Percentiles rank a stretch among this genome's conserved stretches.
Evolutionary conservation across 2,113 vertebrate species (phyloP).

Genomic region (Megalops atlanticus): DNA sequence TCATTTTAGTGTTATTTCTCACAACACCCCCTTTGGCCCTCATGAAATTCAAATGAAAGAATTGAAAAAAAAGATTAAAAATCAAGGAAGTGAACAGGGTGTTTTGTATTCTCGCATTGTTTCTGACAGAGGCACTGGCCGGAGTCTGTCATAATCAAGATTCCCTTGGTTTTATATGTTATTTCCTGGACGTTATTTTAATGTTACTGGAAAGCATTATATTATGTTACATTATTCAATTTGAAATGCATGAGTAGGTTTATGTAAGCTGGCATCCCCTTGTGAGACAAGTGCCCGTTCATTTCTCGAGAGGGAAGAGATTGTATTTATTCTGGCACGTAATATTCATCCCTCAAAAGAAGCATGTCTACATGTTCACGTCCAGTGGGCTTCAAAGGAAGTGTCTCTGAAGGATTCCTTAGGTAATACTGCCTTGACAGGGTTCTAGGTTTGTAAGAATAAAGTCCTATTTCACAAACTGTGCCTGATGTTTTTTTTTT

Average conservation of each 20-base stretch:
- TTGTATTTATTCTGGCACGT: neutral
- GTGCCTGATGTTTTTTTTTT: too few species aligned
- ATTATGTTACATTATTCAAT: neutral
- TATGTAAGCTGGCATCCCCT: neutral
- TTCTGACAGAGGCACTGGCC: neutral
- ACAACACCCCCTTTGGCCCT: slow-evolving; percentile 12
- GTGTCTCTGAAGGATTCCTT: neutral
- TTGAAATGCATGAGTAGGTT: neutral
- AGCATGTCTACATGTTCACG: neutral
- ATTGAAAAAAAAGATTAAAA: neutral
- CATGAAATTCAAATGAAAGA: slow-evolving; percentile 18
- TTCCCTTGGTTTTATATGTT: too few species aligned
- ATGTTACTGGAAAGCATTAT: neutral
- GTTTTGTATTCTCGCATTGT: neutral
- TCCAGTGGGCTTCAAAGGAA: neutral
- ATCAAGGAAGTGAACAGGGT: neutral
- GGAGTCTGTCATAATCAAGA: too few species aligned
- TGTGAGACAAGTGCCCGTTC: neutral
- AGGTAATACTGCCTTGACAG: neutral
- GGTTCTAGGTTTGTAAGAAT: too few species aligned
- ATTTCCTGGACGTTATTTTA: too few species aligned
- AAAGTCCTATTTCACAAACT: too few species aligned
- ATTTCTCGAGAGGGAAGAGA: neutral
- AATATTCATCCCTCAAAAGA: neutral
- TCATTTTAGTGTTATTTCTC: neutral